Percentiles rank a stretch among this genome's conserved stretches.
Conservation (phyloP, 2,888 invertebrate genomes). For the Chironomus tentans region DNA sequence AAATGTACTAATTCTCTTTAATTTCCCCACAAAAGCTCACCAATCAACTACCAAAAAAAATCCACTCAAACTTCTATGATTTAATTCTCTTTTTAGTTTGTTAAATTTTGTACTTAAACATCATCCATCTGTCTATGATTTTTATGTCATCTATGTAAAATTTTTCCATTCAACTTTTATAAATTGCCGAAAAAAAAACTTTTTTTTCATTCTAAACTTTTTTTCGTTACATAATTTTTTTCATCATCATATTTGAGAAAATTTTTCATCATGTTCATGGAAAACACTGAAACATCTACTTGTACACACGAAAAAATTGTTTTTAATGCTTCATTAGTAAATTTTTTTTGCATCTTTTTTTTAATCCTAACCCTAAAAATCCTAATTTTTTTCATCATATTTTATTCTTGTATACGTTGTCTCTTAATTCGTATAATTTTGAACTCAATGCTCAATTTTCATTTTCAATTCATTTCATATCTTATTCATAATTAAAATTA, state of each 20-base stretch:
- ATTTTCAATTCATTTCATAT: not conserved
- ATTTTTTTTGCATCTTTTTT: not conserved
- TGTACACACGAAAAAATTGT: slow-evolving; percentile 18
- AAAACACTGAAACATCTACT: slow-evolving; percentile 20
- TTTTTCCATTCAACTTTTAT: not conserved
- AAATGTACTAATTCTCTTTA: no score
- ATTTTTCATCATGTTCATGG: not conserved
- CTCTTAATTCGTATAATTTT: slow-evolving; percentile 24
- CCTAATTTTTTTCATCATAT: not conserved
- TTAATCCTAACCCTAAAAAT: slow-evolving; percentile 7
- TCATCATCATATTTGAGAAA: not conserved
- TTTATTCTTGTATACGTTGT: slow-evolving; percentile 19
- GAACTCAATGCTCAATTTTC: slow-evolving; percentile 23
- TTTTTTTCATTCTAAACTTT: not conserved
- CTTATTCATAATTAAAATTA: not conserved
- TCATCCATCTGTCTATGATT: not conserved
- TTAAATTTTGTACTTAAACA: not conserved
- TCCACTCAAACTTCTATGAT: no score
- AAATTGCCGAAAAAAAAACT: not conserved
- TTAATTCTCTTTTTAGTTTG: not conserved
- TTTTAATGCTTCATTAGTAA: not conserved
- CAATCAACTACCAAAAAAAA: no score
- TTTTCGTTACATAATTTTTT: not conserved
- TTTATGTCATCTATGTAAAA: not conserved
- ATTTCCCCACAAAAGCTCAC: no score